phyloP scores from a whole-genome alignment of 2,113 vertebrate genomes.

The Hippocampus comes region DNA sequence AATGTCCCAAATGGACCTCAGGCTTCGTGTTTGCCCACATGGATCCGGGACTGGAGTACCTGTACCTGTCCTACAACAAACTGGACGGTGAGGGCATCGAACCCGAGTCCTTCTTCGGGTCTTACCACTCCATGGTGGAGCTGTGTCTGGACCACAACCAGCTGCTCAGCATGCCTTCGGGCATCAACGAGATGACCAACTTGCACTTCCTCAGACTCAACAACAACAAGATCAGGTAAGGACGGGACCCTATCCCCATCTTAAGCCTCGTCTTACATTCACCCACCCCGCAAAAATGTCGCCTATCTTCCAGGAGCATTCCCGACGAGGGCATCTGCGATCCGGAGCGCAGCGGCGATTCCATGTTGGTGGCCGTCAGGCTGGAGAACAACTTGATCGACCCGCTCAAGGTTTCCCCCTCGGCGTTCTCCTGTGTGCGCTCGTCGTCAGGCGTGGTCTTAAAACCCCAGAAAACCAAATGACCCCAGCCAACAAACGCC shows the following conservation, averaged over 20 bases:
- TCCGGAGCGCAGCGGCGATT: slow-evolving; percentile 65
- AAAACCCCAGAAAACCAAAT: slow-evolving; percentile 84
- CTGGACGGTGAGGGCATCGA: slow-evolving; percentile 82
- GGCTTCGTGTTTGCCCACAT: slow-evolving; percentile 95
- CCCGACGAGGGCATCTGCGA: slow-evolving; percentile 83
- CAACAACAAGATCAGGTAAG: slow-evolving; percentile 91
- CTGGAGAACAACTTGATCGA: slow-evolving; percentile 92
- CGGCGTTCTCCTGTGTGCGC: slow-evolving; percentile 86
- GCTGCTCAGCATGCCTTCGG: slow-evolving; percentile 79
- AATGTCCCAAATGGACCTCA: slow-evolving; percentile 2
- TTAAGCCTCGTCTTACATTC: neutral
- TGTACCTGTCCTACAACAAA: slow-evolving; percentile 94
- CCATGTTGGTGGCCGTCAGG: slow-evolving; percentile 82
- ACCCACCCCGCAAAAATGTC: neutral
- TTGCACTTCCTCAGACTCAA: slow-evolving; percentile 88
- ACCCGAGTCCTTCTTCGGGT: slow-evolving; percentile 86
- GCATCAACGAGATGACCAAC: slow-evolving; percentile 86
- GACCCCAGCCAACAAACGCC: slow-evolving; percentile 24
- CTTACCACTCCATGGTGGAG: slow-evolving; percentile 84
- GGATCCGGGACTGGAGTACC: slow-evolving; percentile 89
- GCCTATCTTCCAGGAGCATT: slow-evolving; percentile 72
- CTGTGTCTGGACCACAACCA: slow-evolving; percentile 92
- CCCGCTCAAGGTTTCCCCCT: slow-evolving; percentile 77
- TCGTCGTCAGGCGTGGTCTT: slow-evolving; percentile 85
- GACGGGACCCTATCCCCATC: neutral